Conservation (phyloP, 2,888 invertebrate genomes). For the Ferdinandea cuprea region DNA sequence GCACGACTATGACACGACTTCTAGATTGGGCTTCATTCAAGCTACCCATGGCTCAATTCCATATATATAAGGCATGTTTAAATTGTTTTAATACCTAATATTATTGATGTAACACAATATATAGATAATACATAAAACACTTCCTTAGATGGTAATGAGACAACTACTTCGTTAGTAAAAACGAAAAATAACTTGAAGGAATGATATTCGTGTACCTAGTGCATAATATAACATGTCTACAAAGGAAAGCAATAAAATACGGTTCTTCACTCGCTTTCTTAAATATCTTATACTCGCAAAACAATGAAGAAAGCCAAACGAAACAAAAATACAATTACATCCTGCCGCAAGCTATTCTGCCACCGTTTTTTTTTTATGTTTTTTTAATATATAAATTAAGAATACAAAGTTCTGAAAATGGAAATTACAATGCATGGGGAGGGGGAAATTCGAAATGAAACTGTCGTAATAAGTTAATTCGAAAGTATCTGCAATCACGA, state of each 20-base stretch:
- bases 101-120: no score
- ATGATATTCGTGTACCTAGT: conserved; percentile 29
- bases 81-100: no score
- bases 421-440: conserved; percentile 60
- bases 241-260: conserved; percentile 76
- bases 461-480: conserved; percentile 70
- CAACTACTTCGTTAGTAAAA: conserved; percentile 12
- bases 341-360: conserved; percentile 69
- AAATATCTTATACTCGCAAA: conserved; percentile 34
- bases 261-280: conserved; percentile 44
- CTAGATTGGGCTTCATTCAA: no score
- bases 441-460: conserved; percentile 57
- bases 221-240: conserved; percentile 75
- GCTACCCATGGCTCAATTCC: no score
- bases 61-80: no score
- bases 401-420: conserved; percentile 68
- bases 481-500: conserved; percentile 74
- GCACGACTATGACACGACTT: no score
- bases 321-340: conserved; percentile 68
- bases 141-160: conserved; percentile 38
- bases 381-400: conserved; percentile 66
- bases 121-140: no score
- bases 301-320: conserved; percentile 32
- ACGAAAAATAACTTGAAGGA: conserved; percentile 9
- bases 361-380: conserved; percentile 54